Conservation (phyloP, 2,888 invertebrate species). For the Axea sp. region DNA sequence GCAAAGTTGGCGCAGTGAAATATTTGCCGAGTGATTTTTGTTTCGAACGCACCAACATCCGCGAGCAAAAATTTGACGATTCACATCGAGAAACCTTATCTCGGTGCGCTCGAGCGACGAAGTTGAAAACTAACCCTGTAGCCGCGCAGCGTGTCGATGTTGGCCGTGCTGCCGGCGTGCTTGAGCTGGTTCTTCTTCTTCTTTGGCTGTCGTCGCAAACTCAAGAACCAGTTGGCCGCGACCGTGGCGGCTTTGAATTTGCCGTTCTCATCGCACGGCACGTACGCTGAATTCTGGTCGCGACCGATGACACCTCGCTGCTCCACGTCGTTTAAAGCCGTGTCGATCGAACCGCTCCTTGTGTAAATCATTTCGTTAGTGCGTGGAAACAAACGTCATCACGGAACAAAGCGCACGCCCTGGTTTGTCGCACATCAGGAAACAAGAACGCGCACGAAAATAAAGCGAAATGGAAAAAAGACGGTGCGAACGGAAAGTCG, state of each 20-base stretch:
- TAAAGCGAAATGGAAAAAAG: background rate
- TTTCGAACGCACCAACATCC: no score
- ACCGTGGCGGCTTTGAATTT: slow-evolving; percentile 72
- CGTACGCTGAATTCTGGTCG: background rate
- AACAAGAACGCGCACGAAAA: background rate
- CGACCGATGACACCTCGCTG: slow-evolving; percentile 55
- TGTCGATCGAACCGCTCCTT: slow-evolving; percentile 72
- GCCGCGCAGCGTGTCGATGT: slow-evolving; percentile 12
- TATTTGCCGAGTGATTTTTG: no score
- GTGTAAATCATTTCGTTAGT: slow-evolving; percentile 74
- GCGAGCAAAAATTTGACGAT: no score
- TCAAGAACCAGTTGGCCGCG: slow-evolving; percentile 90
- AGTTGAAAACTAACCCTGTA: slow-evolving; percentile 76
- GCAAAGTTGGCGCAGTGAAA: no score
- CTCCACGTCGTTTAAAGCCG: slow-evolving; percentile 71
- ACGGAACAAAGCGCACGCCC: background rate
- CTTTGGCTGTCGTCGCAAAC: slow-evolving; percentile 84
- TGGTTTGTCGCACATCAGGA: background rate
- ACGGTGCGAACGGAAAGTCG: background rate
- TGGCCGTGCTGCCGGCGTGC: slow-evolving; percentile 2
- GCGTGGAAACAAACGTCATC: slow-evolving; percentile 14
- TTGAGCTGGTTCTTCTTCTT: slow-evolving; percentile 71
- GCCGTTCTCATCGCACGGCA: slow-evolving; percentile 60
- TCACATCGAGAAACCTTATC: no score
- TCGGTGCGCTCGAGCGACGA: no score